Conservation (phyloP, 2,113 vertebrate genomes). For the Thryonomys swinderianus region DNA sequence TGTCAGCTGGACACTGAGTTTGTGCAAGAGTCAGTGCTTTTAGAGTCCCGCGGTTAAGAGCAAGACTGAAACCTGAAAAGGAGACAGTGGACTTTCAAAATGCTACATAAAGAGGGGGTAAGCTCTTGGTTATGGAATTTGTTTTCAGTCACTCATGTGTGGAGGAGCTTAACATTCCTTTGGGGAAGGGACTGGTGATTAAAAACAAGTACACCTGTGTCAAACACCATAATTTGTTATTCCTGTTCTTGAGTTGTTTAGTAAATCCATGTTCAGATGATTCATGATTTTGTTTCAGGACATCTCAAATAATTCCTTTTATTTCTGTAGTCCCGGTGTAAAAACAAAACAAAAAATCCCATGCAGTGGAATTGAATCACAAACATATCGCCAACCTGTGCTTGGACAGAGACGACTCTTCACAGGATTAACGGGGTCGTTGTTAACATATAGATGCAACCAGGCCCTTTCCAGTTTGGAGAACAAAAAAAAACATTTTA, state of each 20-base stretch:
- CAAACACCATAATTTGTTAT: neutral
- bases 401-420: neutral
- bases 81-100: neutral
- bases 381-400: neutral
- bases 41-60: neutral
- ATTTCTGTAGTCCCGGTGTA: neutral
- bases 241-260: constrained; percentile 39
- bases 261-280: constrained; percentile 41
- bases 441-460: neutral
- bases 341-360: neutral
- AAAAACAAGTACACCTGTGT: constrained; percentile 17
- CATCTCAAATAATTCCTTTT: constrained; percentile 28
- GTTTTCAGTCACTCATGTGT: neutral
- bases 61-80: neutral
- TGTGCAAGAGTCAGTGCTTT: neutral
- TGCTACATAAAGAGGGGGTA: neutral
- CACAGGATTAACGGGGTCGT: neutral
- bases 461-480: neutral
- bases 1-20: neutral
- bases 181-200: neutral
- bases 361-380: neutral
- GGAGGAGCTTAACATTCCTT: neutral
- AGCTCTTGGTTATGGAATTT: neutral
- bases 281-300: constrained; percentile 39
- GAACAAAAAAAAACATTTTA: neutral